Base-by-base conservation (phyloP, 1,140 invertebrate genomes). In the Rhynchophorus ferrugineus region DNA sequence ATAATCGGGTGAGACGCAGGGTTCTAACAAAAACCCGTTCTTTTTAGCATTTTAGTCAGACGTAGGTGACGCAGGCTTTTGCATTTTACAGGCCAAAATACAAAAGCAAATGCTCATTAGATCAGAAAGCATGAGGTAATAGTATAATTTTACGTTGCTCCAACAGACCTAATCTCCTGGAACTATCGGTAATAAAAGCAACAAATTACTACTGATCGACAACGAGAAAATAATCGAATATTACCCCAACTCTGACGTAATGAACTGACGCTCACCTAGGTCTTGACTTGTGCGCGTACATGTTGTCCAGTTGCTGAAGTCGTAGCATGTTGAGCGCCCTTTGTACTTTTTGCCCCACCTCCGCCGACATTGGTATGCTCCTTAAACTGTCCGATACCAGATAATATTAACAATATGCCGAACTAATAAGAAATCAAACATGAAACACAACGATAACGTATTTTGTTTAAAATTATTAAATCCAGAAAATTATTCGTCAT, bases 331-430 rank as follows among this genome's bases (percentile, higher is more conserved):
- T 65, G 55, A 65, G 61, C 43, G 67, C 67, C 17, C 66, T 60
- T 49, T 69, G 67, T 43, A 67, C 63, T 49, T 68, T 69, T 24
- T 58, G 60, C 54, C 59, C 61, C 54, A 66, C 61, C 49, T 62
- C 58, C 46, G 59, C 46, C 33, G 63, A 37, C 36, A 53, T 61
- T 24, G 61, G 56, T 36, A 59, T 57, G 55, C 67, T 68, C 41
- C 66, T 58, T 64, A 67, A 58, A 62, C 67, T 69, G 61, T 63
- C 64, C 67, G 61, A 59, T 65, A 67, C 64, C 57, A 68, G 57
- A 42, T 58, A 56, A 60, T 59, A 58, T 68, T 68, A 68, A 62
- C 58, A 51, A 44, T 24, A 21, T 19, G 13, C 1, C 34, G 24
- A 6, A 19, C 16, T 21, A 34, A 19, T 13, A 3, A 41, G 14